Base-by-base conservation (phyloP, 2,888 invertebrate species). In the Sinelater perroti region DNA sequence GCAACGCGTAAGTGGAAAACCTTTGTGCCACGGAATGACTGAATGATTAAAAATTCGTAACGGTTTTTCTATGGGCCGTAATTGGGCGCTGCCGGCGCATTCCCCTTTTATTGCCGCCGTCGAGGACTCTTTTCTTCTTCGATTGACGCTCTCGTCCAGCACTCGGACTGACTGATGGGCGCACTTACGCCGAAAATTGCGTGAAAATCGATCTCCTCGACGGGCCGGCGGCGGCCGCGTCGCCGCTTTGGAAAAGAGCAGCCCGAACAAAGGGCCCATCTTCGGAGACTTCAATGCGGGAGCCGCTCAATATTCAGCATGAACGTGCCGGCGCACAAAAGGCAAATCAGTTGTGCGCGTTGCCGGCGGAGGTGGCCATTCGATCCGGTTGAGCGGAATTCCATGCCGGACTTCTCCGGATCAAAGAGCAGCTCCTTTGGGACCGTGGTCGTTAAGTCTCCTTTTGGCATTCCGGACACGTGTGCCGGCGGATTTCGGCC, bases 311-410 rank as follows among this genome's bases (percentile, higher is more conserved):
- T 20, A 40, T 40, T 40, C 40, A 40, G 24, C 35, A 51, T 56
- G 55, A 59, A 60, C 59, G 59, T 60, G 59, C 54, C 51, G 46
- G 24, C 38, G 30, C 50, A 60, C 55, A 60, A 60, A 60, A 42
- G 55, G 56, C 49, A 60, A 60, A 60, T 55, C 59, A 46, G 55
- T 55, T 58, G n/a, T 40, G 40, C 14, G 24, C 21, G 40, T 40
- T 21, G 40, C 40, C 40, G 40, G 40, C 40, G 40, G 40, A 40
- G 40, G 49, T 62, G 62, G 62, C 56, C 53, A 62, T 62, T 62
- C 60, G 62, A 60, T 59, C 53, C 62, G 62, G 56, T 55, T 57
- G 60, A 62, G 51, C 56, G 46, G 47, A 60, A 62, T 56, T 57
- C 47, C 50, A 62, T 54, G 60, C 60, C 51, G 60, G 62, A 60